These are phyloP conservation scores for Brenthis hecate DNA, from an alignment of 2,888 invertebrate genomes.

Conservation along the genomic window DNA sequence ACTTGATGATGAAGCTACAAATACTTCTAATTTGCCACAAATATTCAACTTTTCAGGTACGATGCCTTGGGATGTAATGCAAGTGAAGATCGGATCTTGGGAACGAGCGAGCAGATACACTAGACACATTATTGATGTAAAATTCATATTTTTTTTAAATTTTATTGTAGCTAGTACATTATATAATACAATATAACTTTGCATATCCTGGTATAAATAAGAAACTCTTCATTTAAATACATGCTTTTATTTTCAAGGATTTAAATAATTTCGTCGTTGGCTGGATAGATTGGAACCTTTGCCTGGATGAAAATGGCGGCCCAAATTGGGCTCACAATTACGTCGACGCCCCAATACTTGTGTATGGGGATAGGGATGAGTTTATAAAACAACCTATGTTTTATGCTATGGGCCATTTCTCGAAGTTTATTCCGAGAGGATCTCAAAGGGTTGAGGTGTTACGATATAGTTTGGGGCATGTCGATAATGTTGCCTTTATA, in stretches of 20 bases:
- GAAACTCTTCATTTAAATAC: neutral
- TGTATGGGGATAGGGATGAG: constrained; percentile 75
- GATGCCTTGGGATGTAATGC: constrained; percentile 78
- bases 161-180: neutral
- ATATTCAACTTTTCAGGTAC: constrained; percentile 67
- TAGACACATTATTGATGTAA: constrained; percentile 85
- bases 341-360: constrained; percentile 88
- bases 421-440: constrained; percentile 85
- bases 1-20: too few species aligned
- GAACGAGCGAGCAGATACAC: constrained; percentile 86
- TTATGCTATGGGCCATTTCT: constrained; percentile 91
- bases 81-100: constrained; percentile 90
- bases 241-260: constrained; percentile 69
- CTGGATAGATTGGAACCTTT: constrained; percentile 95
- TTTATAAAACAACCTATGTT: constrained; percentile 95
- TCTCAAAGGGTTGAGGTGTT: constrained; percentile 64
- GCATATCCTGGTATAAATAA: neutral
- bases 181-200: neutral
- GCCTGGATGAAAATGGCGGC: constrained; percentile 87
- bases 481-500: constrained; percentile 52
- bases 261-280: constrained; percentile 87
- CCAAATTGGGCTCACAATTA: constrained; percentile 89
- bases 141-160: constrained; percentile 28
- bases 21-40: neutral
- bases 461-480: constrained; percentile 38